Percentiles rank a stretch among this genome's conserved stretches.
Conservation (phyloP, 1,140 invertebrate genomes). For the Pomacea maculata region DNA sequence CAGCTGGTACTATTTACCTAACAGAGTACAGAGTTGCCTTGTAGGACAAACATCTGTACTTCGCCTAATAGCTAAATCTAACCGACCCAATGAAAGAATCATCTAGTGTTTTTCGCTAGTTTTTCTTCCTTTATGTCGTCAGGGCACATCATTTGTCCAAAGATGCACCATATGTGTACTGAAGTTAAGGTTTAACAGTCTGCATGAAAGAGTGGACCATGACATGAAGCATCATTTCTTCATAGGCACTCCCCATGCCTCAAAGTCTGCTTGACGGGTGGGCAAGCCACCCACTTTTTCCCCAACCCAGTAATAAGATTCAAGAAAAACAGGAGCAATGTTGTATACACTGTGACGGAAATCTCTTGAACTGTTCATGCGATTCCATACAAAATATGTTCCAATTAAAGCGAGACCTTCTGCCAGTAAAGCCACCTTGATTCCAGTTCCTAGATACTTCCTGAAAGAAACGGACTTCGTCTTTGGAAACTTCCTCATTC, state of each 20-base stretch:
- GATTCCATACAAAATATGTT: slow-evolving; percentile 5
- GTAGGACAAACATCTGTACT: too few relatives aligned
- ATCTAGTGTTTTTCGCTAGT: too few relatives aligned
- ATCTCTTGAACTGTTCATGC: slow-evolving; percentile 10
- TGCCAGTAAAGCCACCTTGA: slow-evolving; percentile 6
- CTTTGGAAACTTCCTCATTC: slow-evolving; percentile 14
- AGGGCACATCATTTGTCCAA: too few relatives aligned
- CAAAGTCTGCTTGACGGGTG: slow-evolving; percentile 3
- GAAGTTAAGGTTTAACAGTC: too few relatives aligned
- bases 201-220: too few relatives aligned
- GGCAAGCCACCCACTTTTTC: background rate
- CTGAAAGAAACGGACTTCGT: background rate
- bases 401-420: slow-evolving; percentile 5
- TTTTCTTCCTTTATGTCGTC: too few relatives aligned
- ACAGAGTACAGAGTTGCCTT: too few relatives aligned
- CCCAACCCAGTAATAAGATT: slow-evolving; percentile 17
- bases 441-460: background rate
- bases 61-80: too few relatives aligned
- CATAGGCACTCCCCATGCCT: background rate
- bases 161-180: too few relatives aligned
- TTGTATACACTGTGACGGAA: slow-evolving; percentile 10
- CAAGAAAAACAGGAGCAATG: background rate
- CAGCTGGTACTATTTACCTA: too few relatives aligned
- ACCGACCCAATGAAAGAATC: too few relatives aligned
- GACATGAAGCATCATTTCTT: background rate